A percentile compares a stretch with the other conserved stretches of the same genome.
phyloP scores from a whole-genome alignment of 2,797 vertebrate species.

The Cephalopachus bancanus region DNA sequence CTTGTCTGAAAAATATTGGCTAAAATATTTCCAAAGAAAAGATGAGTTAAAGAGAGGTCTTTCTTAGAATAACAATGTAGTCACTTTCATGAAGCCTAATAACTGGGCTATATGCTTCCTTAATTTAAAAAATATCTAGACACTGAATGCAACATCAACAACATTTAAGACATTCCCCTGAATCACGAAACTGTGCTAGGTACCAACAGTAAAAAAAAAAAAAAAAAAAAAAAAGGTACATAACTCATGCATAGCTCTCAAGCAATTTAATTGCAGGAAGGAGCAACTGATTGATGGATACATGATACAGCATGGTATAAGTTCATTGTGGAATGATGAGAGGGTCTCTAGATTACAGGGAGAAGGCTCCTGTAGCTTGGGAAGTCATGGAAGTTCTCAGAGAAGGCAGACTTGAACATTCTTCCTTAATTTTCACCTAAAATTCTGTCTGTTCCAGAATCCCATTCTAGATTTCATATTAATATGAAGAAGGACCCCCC shows the following conservation, averaged over 20 bases:
- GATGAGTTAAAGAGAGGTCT: background rate
- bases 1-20: background rate
- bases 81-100: background rate
- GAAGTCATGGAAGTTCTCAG: background rate
- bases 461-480: background rate
- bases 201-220: background rate
- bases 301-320: background rate
- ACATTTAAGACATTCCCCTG: background rate
- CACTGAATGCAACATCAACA: background rate
- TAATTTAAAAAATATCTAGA: background rate
- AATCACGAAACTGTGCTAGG: background rate
- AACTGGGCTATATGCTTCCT: background rate
- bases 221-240: background rate
- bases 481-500: too few relatives aligned
- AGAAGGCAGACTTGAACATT: background rate
- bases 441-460: background rate
- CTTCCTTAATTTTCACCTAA: background rate
- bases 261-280: background rate
- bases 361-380: background rate
- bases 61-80: background rate
- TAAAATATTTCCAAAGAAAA: slow-evolving; percentile 22
- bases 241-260: rapidly evolving
- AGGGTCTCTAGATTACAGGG: background rate
- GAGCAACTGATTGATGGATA: background rate
- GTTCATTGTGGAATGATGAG: background rate